Evolutionary conservation across 2,797 vertebrate genomes (phyloP), one percentile per base, ranked within the genome.

Genomic region (Molossus molossus): DNA sequence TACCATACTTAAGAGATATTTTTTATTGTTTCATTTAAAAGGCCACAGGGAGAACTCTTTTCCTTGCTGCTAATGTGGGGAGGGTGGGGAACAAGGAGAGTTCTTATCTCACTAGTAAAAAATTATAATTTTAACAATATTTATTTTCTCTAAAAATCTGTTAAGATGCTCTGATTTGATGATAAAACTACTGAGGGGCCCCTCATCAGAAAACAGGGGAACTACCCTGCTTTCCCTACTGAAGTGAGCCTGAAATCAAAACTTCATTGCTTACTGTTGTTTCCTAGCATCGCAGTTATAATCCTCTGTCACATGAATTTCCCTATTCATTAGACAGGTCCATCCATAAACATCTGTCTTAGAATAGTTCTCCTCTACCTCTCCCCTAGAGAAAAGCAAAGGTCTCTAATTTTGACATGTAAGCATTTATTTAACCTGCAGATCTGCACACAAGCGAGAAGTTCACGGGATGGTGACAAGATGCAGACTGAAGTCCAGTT

Each of bases 11-110:
- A 55, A 91, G 40, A 37, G 33, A 23, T 53, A 5, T 29, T 94
- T 29, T 87, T 23, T 33, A 64, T 9, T 73, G 18, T 33, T 84
- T 94, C 25, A 21, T 93, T 83, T 87, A 83, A 62, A 94, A 85
- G 20, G 62, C 17, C 58, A 21, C 10, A 88, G 72, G 20, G 12
- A 37, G 25, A 60, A 15, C 20, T 75, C 57, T 91, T 48, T 76
- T 87, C 72, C 9, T 55, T 87, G n/a, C 55, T 95, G 29, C 53
- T 69, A 33, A 13, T 18, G 18, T 48, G 18, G 11, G 69, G 69
- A 8, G n/a, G 20, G n/a, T 55, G 17, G 29, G 53, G n/a, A 12
- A 17, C 9, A 69, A 13, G 33, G 29, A 55, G 23, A 14, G 21
- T 72, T 50, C n/a, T 87, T 48, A 84, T 57, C 62, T 82, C 45